These are phyloP conservation scores for Yoshiicerus persimilis DNA, from an alignment of 1,140 invertebrate genomes.

Conservation along the genomic window DNA sequence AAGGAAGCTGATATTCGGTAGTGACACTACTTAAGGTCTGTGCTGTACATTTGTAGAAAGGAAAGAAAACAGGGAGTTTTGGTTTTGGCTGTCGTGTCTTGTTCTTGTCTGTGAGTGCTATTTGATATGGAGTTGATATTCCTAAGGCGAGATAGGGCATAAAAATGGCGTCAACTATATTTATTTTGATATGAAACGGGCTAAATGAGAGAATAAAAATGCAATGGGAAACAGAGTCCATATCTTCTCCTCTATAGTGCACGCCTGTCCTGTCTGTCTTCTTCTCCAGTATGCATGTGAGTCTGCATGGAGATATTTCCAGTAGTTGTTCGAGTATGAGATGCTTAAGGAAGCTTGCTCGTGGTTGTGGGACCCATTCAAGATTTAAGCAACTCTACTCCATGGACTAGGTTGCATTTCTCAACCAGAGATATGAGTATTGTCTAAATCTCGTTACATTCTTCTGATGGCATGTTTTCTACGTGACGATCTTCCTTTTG, in stretches of 20 bases:
- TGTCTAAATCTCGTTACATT: slow-evolving; percentile 34
- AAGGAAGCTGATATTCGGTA: not conserved
- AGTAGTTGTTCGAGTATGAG: not conserved
- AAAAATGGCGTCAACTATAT: slow-evolving; percentile 50
- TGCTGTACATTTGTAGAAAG: not conserved
- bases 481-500: slow-evolving; percentile 41
- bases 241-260: slow-evolving; percentile 20
- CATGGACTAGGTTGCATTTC: not conserved
- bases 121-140: slow-evolving; percentile 28
- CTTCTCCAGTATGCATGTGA: not conserved
- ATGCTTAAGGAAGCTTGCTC: not conserved
- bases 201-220: slow-evolving; percentile 50
- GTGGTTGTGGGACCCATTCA: slow-evolving; percentile 11
- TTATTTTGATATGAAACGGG: slow-evolving; percentile 47
- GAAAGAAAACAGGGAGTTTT: not conserved
- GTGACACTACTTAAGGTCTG: not conserved
- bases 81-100: slow-evolving; percentile 14
- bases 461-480: slow-evolving; percentile 28
- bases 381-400: slow-evolving; percentile 6
- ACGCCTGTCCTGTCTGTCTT: not conserved
- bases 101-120: not conserved
- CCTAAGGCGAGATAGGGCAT: slow-evolving; percentile 35
- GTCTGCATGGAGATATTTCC: too few relatives aligned
- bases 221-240: slow-evolving; percentile 44
- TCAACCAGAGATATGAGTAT: slow-evolving; percentile 37